Evolutionary conservation across 2,888 invertebrate genomes (phyloP).

Genomic region (Acanthosepion lycidas): DNA sequence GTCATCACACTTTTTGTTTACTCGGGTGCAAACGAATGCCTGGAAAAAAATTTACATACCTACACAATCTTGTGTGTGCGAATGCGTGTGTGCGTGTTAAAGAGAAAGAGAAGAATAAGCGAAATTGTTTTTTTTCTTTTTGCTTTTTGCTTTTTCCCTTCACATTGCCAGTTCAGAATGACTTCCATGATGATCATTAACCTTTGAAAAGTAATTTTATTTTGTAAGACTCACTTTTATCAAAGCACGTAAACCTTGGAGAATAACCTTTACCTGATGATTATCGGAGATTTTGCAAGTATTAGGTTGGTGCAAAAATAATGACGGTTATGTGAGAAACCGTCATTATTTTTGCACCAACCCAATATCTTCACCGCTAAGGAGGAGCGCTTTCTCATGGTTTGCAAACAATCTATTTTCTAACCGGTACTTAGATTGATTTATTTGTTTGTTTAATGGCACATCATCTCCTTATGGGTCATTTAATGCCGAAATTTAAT

Average conservation of each 20-base stretch:
- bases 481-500: too few species aligned
- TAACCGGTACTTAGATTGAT: too few species aligned
- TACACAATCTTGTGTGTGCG: too few species aligned
- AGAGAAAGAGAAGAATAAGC: neutral
- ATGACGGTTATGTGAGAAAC: too few species aligned
- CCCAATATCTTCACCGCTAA: neutral
- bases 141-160: neutral
- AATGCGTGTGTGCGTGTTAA: neutral
- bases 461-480: too few species aligned
- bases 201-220: constrained; percentile 2
- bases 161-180: neutral
- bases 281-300: neutral
- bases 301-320: too few species aligned
- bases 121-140: neutral
- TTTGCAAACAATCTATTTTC: neutral
- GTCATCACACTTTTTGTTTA: neutral
- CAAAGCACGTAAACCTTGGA: neutral
- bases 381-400: neutral
- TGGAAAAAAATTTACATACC: neutral
- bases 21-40: neutral
- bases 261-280: neutral
- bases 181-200: neutral
- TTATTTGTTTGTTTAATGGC: too few species aligned
- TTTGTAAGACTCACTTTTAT: neutral
- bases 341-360: too few species aligned